Conservation (phyloP, 2,888 invertebrate species). For the Apeira syringaria region DNA sequence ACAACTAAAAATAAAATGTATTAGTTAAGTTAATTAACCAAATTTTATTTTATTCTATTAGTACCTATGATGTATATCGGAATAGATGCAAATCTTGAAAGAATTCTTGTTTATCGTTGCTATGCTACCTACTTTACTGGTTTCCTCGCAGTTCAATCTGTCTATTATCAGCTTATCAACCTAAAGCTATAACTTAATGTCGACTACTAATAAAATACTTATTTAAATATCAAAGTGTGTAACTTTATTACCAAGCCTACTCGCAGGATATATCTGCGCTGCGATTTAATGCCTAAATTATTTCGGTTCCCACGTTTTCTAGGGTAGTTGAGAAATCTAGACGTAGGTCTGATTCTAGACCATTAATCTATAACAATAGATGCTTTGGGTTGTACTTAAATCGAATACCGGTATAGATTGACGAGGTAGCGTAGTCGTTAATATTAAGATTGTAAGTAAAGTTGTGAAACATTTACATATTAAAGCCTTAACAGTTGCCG, state of each 20-base stretch:
- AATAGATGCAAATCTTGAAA: no score
- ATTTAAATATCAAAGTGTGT: constrained; percentile 4
- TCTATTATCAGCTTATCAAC: no score
- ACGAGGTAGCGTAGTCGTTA: constrained; percentile 2
- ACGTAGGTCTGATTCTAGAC: constrained; percentile 5
- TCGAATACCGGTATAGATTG: constrained; percentile 4
- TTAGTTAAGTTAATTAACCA: no score
- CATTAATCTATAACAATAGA: constrained; percentile 23
- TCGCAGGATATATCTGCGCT: constrained; percentile 9
- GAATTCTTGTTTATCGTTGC: no score
- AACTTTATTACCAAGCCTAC: constrained; percentile 9
- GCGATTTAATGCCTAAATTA: constrained; percentile 19
- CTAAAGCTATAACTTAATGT: no score
- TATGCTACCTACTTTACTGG: no score
- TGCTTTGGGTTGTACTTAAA: constrained; percentile 4
- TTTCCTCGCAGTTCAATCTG: no score
- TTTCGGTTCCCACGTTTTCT: constrained; percentile 23
- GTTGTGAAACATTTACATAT: no score
- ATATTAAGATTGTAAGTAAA: neutral
- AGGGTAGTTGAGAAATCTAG: constrained; percentile 8
- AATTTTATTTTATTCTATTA: no score
- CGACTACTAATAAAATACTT: constrained; percentile 1
- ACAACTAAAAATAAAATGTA: no score
- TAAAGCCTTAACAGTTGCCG: no score
- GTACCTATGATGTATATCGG: no score